Base-by-base conservation (phyloP, 2,113 vertebrate species). In the Pseudonaja textilis region DNA sequence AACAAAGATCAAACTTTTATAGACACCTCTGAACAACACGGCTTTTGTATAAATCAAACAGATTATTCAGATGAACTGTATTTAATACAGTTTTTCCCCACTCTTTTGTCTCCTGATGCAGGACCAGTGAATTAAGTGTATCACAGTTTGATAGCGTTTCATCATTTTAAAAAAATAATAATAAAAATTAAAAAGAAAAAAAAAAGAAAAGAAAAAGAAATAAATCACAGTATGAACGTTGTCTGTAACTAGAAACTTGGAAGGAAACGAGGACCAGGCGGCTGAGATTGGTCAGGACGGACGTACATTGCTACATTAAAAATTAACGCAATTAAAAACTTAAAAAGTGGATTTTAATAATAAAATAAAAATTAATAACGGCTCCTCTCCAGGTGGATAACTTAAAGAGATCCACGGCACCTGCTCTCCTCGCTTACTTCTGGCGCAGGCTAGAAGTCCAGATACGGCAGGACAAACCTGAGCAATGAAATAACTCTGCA, bases 91-190 rank as follows among this genome's bases (percentile, higher is more conserved):
- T 47, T 97, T 97, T 91, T 98, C 98, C 98, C 98, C 98, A 98
- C 97, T 97, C 96, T 47, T 47, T 96, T 96, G 94, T 97, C 97
- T 98, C 98, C 98, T 98, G 98, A 98, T 98, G 97, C 98, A 98
- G 98, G 98, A 98, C 97, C 97, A 97, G 97, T 97, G 98, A 98
- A 98, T 97, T 97, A 98, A 98, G 97, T 98, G 97, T 97, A 98
- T 98, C 98, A 98, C 97, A 98, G 98, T 98, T 98, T 97, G 97
- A 98, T 97, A 98, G 97, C 97, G 97, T 98, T 98, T 98, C 97
- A 97, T 98, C 97, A 97, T 97, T 47, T 47, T 1, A 98, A 97
- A 98, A 64, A 81, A 81, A 81, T 39, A 81, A 81, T 20, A 39
- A 98, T 98, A 92, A 92, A 90, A 92, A 85, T 85, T 14, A 64